Conservation (phyloP, 2,797 vertebrate genomes). For the Coregonus sp. region DNA sequence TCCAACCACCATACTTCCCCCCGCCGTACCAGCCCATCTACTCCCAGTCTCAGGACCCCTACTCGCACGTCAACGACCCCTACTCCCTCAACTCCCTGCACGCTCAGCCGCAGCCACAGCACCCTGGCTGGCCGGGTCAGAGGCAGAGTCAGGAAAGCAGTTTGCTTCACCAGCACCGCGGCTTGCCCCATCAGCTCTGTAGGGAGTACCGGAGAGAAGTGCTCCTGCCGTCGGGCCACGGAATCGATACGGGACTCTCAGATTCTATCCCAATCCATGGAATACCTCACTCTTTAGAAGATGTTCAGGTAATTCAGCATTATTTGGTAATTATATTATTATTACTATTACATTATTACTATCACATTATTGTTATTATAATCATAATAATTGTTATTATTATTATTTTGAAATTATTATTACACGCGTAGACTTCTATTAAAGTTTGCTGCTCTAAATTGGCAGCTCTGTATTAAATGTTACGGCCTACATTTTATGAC, state of each 20-base stretch:
- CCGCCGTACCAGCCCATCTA: constrained; percentile 98
- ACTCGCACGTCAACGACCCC: constrained; percentile 97
- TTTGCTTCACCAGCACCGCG: constrained; percentile 93
- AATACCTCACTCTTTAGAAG: constrained; percentile 97
- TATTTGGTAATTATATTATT: constrained; percentile 7
- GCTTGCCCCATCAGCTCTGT: constrained; percentile 93
- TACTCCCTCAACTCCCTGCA: constrained; percentile 97
- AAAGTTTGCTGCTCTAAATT: not conserved
- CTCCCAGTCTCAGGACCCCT: constrained; percentile 97
- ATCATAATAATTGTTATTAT: not conserved
- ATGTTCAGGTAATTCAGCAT: constrained; percentile 87
- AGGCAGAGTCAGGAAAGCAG: constrained; percentile 93
- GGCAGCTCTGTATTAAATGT: not conserved
- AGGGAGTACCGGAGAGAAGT: constrained; percentile 97
- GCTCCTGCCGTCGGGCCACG: constrained; percentile 92
- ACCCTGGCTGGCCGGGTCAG: constrained; percentile 96
- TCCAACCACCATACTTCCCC: constrained; percentile 94
- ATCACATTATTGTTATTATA: constrained; percentile 7
- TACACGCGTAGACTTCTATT: not conserved
- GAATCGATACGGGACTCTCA: constrained; percentile 90
- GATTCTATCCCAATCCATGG: constrained; percentile 93
- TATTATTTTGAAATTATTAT: no score
- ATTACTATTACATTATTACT: constrained; percentile 13
- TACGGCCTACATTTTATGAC: not conserved
- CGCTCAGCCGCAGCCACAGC: constrained; percentile 92